Conservation (phyloP, 2,113 vertebrate genomes). For the Antidorcas marsupialis region DNA sequence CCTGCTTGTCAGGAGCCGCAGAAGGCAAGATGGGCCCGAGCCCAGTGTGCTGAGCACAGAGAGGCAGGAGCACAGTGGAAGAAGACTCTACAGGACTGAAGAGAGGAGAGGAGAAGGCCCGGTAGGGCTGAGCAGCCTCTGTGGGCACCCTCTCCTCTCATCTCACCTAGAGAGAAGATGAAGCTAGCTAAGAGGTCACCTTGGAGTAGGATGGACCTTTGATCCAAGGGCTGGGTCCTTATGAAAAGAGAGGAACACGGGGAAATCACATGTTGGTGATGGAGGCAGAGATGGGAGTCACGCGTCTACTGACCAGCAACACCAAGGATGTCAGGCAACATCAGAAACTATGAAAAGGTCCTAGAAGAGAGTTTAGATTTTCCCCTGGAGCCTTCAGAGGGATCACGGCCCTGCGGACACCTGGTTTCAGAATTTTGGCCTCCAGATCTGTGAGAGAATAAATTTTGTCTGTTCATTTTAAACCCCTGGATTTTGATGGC, state of each 20-base stretch:
- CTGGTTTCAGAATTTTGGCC: neutral
- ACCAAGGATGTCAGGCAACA: accelerated
- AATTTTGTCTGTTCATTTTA: neutral
- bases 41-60: accelerated
- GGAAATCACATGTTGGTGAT: neutral
- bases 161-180: neutral
- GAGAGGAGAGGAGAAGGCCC: neutral
- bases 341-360: neutral
- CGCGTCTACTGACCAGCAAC: accelerated
- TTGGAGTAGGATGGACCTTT: neutral
- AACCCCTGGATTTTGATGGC: neutral
- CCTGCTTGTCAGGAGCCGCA: neutral
- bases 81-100: neutral
- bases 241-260: neutral
- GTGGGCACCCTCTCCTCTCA: accelerated
- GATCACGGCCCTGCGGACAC: neutral
- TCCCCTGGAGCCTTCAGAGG: neutral
- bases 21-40: too few species aligned
- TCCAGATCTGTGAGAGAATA: neutral
- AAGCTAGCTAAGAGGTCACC: accelerated
- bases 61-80: neutral
- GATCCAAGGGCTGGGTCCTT: neutral
- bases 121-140: neutral
- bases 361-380: neutral
- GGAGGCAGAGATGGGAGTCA: neutral